Conservation (phyloP, 2,113 vertebrate genomes). For the Petromus typicus region DNA sequence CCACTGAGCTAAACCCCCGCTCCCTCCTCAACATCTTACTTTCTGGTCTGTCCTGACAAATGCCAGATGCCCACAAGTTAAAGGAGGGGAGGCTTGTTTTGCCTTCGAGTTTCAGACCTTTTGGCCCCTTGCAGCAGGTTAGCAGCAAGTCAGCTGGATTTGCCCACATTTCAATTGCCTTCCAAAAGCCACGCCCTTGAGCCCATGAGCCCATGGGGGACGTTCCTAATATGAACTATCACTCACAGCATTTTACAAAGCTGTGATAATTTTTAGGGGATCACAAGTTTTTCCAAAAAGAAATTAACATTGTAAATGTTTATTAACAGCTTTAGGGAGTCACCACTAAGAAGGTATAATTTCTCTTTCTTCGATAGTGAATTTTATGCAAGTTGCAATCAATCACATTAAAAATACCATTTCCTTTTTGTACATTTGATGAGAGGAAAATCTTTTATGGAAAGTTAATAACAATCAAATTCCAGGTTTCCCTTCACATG, state of each 20-base stretch:
- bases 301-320: conserved; percentile 55
- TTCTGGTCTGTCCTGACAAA: no score
- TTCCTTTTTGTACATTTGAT: background rate
- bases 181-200: no score
- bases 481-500: background rate
- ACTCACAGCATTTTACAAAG: background rate
- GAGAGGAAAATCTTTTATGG: background rate
- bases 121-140: no score
- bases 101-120: no score
- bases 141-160: no score
- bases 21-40: no score
- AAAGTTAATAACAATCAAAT: background rate
- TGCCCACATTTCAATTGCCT: no score
- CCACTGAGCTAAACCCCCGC: no score
- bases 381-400: conserved; percentile 45
- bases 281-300: conserved; percentile 72
- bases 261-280: conserved; percentile 57
- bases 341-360: conserved; percentile 30
- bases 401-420: background rate
- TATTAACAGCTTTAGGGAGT: conserved; percentile 61
- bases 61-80: no score
- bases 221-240: no score
- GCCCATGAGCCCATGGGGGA: no score
- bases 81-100: no score
- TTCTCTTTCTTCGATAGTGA: conserved; percentile 26